These are phyloP conservation scores for Dendrolimus kikuchii DNA, from an alignment of 1,140 invertebrate genomes.

Conservation along the genomic window DNA sequence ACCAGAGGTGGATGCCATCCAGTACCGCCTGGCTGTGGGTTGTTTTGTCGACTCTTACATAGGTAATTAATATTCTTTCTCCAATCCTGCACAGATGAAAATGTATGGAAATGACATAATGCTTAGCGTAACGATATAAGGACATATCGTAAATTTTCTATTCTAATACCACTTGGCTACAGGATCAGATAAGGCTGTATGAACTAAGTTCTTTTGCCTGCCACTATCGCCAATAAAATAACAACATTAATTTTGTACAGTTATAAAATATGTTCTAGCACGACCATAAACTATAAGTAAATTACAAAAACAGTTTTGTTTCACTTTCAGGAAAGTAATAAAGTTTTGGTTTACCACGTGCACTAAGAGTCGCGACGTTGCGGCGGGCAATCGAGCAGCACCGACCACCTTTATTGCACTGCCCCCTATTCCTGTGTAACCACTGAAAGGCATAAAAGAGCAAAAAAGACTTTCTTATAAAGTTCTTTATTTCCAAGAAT, in stretches of 20 bases:
- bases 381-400: constrained; percentile 42
- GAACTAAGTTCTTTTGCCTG: constrained; percentile 6
- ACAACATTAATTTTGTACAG: too few species aligned
- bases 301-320: not conserved
- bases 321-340: constrained; percentile 16
- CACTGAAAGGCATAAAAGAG: constrained; percentile 55
- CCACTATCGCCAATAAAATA: too few species aligned
- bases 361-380: constrained; percentile 5
- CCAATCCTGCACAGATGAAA: too few species aligned
- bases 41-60: too few species aligned
- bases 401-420: constrained; percentile 45
- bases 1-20: too few species aligned
- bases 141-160: too few species aligned
- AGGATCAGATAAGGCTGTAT: not conserved
- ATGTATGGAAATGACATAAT: too few species aligned
- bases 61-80: too few species aligned
- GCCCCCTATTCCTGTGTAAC: constrained; percentile 49
- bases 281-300: not conserved
- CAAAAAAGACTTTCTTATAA: constrained; percentile 57
- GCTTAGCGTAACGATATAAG: too few species aligned
- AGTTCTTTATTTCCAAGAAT: constrained; percentile 63
- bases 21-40: too few species aligned
- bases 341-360: constrained; percentile 18
- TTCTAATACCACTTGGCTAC: too few species aligned
- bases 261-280: too few species aligned